A percentile compares a stretch with the other conserved stretches of the same genome.
These are phyloP conservation scores for Sylvilagus floridanus DNA, from an alignment of 2,797 vertebrate genomes.

Conservation along the genomic window DNA sequence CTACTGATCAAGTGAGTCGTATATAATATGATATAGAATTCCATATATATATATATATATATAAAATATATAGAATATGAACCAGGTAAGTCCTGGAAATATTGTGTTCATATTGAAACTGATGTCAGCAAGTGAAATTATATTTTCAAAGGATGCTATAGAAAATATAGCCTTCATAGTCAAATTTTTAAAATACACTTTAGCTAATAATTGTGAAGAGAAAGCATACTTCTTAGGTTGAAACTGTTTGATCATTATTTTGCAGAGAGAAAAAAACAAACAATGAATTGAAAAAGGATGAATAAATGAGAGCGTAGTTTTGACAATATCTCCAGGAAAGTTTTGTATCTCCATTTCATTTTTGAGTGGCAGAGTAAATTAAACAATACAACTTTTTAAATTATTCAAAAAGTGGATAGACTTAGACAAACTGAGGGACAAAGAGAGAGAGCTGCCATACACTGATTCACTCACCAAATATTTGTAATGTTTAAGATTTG, in stretches of 20 bases:
- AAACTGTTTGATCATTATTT: neutral
- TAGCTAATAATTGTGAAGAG: neutral
- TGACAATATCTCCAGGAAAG: neutral
- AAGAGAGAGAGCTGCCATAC: too few relatives aligned
- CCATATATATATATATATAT: too few relatives aligned
- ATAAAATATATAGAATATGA: neutral
- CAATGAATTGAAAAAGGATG: neutral
- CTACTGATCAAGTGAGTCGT: too few relatives aligned
- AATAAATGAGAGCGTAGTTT: neutral
- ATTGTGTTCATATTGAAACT: neutral
- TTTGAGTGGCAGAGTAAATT: too few relatives aligned
- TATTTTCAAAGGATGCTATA: neutral
- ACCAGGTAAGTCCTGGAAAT: neutral
- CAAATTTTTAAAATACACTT: neutral
- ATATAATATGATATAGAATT: too few relatives aligned
- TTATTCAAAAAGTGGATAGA: too few relatives aligned
- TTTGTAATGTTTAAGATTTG: too few relatives aligned
- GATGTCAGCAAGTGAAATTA: neutral
- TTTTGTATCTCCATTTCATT: too few relatives aligned
- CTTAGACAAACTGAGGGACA: too few relatives aligned
- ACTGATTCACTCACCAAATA: too few relatives aligned
- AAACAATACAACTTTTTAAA: too few relatives aligned
- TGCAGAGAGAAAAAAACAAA: neutral
- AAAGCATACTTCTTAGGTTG: neutral
- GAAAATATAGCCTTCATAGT: neutral